phyloP scores from a whole-genome alignment of 2,113 vertebrate genomes.

The Taurulus bubalis region DNA sequence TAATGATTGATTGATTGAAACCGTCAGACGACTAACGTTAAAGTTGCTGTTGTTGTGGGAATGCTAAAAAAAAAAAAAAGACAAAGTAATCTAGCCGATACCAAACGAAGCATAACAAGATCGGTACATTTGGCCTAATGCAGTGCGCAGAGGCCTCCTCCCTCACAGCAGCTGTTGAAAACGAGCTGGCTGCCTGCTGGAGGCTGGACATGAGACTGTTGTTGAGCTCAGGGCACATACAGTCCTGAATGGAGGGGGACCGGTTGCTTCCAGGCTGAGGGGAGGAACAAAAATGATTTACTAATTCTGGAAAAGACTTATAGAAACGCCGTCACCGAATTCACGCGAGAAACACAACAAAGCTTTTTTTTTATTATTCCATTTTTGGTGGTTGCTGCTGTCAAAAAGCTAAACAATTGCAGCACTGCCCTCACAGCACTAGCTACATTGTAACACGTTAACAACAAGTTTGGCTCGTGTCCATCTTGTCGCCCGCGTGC shows the following conservation, averaged over 20 bases:
- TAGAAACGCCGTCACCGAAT: constrained; percentile 31
- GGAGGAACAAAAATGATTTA: constrained; percentile 24
- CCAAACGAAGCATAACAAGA: constrained; percentile 39
- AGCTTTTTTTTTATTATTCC: constrained; percentile 19
- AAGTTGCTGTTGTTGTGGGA: constrained; percentile 47
- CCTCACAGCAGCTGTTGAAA: constrained; percentile 57
- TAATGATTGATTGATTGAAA: not conserved
- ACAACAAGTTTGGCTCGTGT: constrained; percentile 55
- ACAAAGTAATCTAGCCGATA: constrained; percentile 1
- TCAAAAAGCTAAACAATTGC: constrained; percentile 25
- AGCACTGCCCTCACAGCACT: not conserved
- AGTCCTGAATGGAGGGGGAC: constrained; percentile 46
- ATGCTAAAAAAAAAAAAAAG: not conserved
- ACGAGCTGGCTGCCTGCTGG: constrained; percentile 40
- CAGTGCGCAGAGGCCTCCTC: constrained; percentile 70
- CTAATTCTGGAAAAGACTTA: constrained; percentile 47
- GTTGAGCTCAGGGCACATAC: constrained; percentile 43
- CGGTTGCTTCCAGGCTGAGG: constrained; percentile 31
- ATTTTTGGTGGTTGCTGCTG: constrained; percentile 9
- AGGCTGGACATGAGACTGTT: constrained; percentile 50
- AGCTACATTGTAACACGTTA: constrained; percentile 27
- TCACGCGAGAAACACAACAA: constrained; percentile 57
- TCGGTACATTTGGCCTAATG: constrained; percentile 57
- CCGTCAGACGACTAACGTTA: constrained; percentile 15
- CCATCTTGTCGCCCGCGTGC: constrained; percentile 51